Evolutionary conservation across 2,888 invertebrate genomes (phyloP).

Genomic region (Agrilus biguttatus): DNA sequence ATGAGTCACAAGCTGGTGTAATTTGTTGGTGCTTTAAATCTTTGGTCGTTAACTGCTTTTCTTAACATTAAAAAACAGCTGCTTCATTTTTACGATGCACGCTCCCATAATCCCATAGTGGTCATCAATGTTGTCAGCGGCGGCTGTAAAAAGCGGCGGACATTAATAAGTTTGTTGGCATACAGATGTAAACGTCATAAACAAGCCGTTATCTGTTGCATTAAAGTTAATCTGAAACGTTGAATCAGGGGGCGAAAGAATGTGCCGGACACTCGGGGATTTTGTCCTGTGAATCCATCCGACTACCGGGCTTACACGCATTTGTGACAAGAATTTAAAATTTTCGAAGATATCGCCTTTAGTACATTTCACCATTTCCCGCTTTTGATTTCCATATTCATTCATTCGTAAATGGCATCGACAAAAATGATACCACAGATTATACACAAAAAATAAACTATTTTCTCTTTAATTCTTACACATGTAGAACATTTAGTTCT

Average conservation of each 20-base stretch:
- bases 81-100: background rate
- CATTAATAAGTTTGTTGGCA: conserved; percentile 5
- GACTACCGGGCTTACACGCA: background rate
- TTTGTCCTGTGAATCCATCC: too few species aligned
- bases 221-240: conserved; percentile 27
- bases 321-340: background rate
- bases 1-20: background rate
- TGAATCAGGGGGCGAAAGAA: conserved; percentile 23
- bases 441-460: too few species aligned
- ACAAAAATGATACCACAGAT: too few species aligned
- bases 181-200: conserved; percentile 25
- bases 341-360: too few species aligned
- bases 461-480: too few species aligned
- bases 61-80: background rate
- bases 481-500: too few species aligned
- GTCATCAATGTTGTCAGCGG: too few species aligned
- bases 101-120: background rate
- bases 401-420: too few species aligned
- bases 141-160: background rate
- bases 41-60: background rate
- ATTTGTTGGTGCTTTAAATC: background rate
- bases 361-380: background rate
- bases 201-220: conserved; percentile 27
- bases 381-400: too few species aligned
- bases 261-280: conserved; percentile 10